These are phyloP conservation scores for Sinocyclocheilus maitianheensis DNA, from an alignment of 2,113 vertebrate genomes.

Conservation along the genomic window DNA sequence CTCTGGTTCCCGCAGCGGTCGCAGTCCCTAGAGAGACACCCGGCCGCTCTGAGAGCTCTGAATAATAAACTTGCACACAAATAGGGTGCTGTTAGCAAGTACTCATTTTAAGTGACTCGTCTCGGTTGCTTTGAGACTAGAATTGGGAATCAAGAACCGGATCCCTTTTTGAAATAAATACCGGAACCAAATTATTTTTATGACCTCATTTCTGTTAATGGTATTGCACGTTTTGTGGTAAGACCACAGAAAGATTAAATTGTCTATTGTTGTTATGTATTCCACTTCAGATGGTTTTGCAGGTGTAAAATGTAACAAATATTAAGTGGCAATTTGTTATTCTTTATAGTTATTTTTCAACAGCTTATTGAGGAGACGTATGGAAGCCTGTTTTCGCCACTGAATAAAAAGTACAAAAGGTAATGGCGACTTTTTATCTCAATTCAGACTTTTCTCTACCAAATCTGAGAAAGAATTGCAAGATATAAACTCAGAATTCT, in stretches of 20 bases:
- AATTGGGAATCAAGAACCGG: not conserved
- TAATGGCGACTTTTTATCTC: too few relatives aligned
- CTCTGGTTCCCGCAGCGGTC: not conserved
- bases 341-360: not conserved
- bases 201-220: not conserved
- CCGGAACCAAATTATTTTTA: not conserved
- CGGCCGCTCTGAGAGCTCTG: not conserved
- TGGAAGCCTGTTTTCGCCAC: too few relatives aligned
- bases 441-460: too few relatives aligned
- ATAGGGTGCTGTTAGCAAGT: slow-evolving; percentile 7
- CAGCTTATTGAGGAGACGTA: not conserved
- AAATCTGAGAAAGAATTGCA: not conserved
- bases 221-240: not conserved
- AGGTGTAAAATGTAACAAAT: not conserved
- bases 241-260: not conserved
- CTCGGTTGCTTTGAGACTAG: not conserved
- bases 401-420: too few relatives aligned
- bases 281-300: not conserved
- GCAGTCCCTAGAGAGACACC: slow-evolving; percentile 7
- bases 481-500: not conserved
- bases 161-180: not conserved
- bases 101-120: slow-evolving; percentile 16
- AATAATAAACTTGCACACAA: slow-evolving; percentile 18
- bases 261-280: not conserved
- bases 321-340: not conserved